Evolutionary conservation across 2,888 invertebrate species (phyloP), one percentile per base, ranked within the genome.

Genomic region (Caenorhabditis uteleia): DNA sequence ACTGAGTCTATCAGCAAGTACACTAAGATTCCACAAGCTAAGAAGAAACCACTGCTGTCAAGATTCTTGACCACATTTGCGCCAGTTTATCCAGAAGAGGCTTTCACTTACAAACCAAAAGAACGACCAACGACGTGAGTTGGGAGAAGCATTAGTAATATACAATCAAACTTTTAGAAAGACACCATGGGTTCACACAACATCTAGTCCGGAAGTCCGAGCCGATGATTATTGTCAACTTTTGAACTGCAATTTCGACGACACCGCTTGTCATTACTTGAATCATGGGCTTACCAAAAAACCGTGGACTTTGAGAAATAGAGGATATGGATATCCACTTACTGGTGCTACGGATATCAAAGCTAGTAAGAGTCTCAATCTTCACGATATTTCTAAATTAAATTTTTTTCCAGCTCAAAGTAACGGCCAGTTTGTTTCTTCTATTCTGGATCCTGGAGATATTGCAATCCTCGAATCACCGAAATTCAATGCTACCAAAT

Each of bases 231-330:
- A 79, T 55, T 81, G 81, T 50, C 64, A 71, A 18, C 39, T 79
- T 8, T 65, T 81, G 26, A 81, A 81, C 56, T 81, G 81, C 56
- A 77, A 76, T 39, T 81, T 81, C 51, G 79, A 81, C 43, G 79
- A 80, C 10, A 79, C 75, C 43, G 81, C 81, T 0, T 80, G 81
- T 54, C 77, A 79, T 50, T 81, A 81, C 26, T 55, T 81, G 27
- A 81, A 81, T 38, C 80, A 81, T 48, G 81, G 81, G 0, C 53
- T 81, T 27, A 81, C 81, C 2, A 81, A 81, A 48, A 79, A 79
- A 45, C 81, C 81, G 21, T 81, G 81, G 81, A 81, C 81, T 6
- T 43, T 81, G 51, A 57, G 80, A 36, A 80, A 77, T 31, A 46
- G 72, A 42, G 74, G 77, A 12, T 81, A 81, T 61, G 81, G 81